Conservation (phyloP, 2,113 vertebrate genomes). For the Egretta garzetta region DNA sequence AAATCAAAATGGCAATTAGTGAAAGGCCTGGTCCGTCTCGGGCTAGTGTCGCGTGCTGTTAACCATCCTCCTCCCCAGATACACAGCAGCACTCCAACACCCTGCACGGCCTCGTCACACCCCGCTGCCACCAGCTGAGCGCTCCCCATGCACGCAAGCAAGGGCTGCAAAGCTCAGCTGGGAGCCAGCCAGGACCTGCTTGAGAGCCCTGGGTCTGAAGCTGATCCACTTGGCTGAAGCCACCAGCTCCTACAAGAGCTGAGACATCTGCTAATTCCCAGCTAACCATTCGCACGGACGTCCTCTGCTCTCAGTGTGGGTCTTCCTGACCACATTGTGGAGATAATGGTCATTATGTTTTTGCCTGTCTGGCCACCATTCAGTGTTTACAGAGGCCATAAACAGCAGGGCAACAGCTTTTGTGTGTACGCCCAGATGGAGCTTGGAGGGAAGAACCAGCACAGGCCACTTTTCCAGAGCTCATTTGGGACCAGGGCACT, state of each 20-base stretch:
- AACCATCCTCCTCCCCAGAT: not conserved
- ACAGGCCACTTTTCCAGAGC: not conserved
- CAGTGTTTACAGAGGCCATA: not conserved
- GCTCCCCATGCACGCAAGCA: not conserved
- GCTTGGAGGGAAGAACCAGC: not conserved
- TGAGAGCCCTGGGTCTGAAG: not conserved
- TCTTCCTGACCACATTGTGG: not conserved
- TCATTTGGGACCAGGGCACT: not conserved
- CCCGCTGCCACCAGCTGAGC: not conserved
- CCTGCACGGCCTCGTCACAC: not conserved
- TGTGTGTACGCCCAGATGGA: not conserved
- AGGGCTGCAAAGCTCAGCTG: not conserved
- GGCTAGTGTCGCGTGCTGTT: not conserved
- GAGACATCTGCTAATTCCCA: not conserved
- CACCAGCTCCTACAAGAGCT: not conserved
- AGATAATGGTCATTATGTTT: not conserved
- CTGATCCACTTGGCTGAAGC: not conserved
- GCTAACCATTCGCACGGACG: not conserved
- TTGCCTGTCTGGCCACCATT: not conserved
- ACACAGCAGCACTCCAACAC: not conserved
- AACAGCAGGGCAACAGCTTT: not conserved
- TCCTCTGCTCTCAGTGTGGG: not conserved
- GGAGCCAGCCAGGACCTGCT: not conserved
- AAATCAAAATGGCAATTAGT: not conserved
- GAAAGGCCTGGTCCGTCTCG: not conserved